These are phyloP conservation scores for Illadopsis cleaveri DNA, from an alignment of 2,113 vertebrate species.

Conservation along the genomic window DNA sequence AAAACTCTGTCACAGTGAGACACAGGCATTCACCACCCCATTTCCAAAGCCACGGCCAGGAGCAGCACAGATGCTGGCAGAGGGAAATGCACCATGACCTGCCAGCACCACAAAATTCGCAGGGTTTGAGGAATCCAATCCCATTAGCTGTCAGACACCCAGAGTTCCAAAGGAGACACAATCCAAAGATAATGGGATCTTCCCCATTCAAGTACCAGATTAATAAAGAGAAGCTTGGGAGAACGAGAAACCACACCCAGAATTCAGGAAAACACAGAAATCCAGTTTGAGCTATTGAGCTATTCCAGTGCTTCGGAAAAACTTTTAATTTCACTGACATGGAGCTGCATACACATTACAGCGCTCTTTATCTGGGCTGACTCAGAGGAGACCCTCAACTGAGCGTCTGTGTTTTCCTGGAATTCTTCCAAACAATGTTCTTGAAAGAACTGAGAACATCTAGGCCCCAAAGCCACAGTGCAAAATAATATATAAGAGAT, in stretches of 20 bases:
- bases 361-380: background rate
- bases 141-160: constrained; percentile 40
- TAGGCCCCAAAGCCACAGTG: constrained; percentile 9
- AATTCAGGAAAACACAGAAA: constrained; percentile 52
- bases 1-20: constrained; percentile 3
- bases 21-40: background rate
- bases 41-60: constrained; percentile 18
- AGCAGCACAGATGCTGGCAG: constrained; percentile 49
- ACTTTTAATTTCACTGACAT: background rate
- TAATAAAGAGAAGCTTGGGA: background rate
- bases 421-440: background rate
- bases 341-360: background rate
- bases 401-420: constrained; percentile 33
- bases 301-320: background rate
- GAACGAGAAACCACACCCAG: background rate
- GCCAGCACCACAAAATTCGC: constrained; percentile 9
- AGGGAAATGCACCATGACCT: constrained; percentile 18
- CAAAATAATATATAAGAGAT: background rate
- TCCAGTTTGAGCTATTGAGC: background rate
- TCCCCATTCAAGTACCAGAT: constrained; percentile 35
- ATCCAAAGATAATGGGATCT: constrained; percentile 21
- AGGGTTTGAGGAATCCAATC: background rate
- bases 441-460: background rate
- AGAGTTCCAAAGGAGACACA: constrained; percentile 23
- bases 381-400: background rate